Base-by-base conservation (phyloP, 2,888 invertebrate genomes). In the Neria commutata region DNA sequence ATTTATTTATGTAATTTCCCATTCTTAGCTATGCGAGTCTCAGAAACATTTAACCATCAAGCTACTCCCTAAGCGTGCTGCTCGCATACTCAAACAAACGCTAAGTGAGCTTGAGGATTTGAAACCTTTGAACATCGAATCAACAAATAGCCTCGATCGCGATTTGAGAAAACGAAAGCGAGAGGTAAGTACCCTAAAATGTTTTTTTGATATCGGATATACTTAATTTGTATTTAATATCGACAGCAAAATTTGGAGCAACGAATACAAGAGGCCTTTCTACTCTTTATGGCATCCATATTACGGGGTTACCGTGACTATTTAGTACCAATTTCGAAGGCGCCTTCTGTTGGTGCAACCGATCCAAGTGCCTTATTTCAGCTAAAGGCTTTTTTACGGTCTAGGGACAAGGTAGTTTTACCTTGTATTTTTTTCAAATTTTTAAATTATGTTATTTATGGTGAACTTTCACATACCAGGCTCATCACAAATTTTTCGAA, bases 361-460 rank as follows among this genome's bases (percentile, higher is more conserved):
- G 98, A 98, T 83, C 94, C 96, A 0, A 91, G 91, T 71, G 94
- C 95, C 11, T 84, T 99, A 65, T 99, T 99, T 82, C 95, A 99
- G 81, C 87, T 98, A 80, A 91, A 91, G 75, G 91, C 91, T 26
- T 98, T 98, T 81, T 80, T 95, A 45, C 86, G 91, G 67, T 94
- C 94, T 16, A 86, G 95, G 52, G 97, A 97, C 81, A 94, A 94
- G 84, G 89, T 86, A 69, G 58, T 54, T 25, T 19, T 26, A 25
- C 11, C 14, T 5, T 11, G 11, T 37, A 26, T 33, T 29, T 10
- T 37, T n/a, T 10, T 5, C 29, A 29, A 46, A 26, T 33, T 29
- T 10, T 37, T 23, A 57, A 37, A n/a, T 29, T 8, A 29, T 11
- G 5, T 29, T 29, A 29, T 8, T 42, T 6, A 42, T 3, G 19